A percentile compares a stretch with the other conserved stretches of the same genome.
Conservation (phyloP, 1,140 invertebrate species). For the Drosophila tani region DNA sequence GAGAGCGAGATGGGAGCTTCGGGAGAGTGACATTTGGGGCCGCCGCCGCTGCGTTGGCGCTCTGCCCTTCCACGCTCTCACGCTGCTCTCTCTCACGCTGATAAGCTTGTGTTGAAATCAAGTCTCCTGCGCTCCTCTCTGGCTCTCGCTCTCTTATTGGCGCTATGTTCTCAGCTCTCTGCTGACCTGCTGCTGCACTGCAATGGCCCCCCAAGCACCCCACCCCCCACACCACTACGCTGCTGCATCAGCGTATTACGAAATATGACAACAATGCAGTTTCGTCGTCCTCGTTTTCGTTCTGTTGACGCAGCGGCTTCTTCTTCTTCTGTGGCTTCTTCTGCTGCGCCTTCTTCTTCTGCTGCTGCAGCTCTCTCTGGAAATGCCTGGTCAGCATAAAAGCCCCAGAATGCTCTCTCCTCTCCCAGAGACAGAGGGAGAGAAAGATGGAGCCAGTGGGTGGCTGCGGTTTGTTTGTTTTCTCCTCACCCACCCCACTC, state of each 20-base stretch:
- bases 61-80: conserved; percentile 49
- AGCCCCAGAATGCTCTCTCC: conserved; percentile 22
- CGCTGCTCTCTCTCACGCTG: conserved; percentile 40
- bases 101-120: conserved; percentile 72
- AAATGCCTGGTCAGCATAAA: conserved; percentile 64
- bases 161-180: conserved; percentile 50
- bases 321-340: conserved; percentile 30
- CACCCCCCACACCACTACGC: conserved; percentile 18
- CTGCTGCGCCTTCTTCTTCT: conserved; percentile 25
- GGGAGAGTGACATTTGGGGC: conserved; percentile 56
- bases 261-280: conserved; percentile 84
- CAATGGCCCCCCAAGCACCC: neutral
- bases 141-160: conserved; percentile 30
- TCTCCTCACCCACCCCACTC: conserved; percentile 38
- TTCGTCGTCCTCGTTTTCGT: conserved; percentile 79
- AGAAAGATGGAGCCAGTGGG: conserved; percentile 45
- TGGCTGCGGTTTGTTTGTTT: conserved; percentile 66
- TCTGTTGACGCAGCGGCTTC: conserved; percentile 59
- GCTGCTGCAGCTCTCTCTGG: conserved; percentile 25
- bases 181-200: conserved; percentile 39
- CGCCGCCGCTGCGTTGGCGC: conserved; percentile 72
- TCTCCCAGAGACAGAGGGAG: conserved; percentile 3
- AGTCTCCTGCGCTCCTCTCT: conserved; percentile 30
- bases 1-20: conserved; percentile 10
- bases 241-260: conserved; percentile 80